Base-by-base conservation (phyloP, 2,888 invertebrate species). In the Formica aserva region DNA sequence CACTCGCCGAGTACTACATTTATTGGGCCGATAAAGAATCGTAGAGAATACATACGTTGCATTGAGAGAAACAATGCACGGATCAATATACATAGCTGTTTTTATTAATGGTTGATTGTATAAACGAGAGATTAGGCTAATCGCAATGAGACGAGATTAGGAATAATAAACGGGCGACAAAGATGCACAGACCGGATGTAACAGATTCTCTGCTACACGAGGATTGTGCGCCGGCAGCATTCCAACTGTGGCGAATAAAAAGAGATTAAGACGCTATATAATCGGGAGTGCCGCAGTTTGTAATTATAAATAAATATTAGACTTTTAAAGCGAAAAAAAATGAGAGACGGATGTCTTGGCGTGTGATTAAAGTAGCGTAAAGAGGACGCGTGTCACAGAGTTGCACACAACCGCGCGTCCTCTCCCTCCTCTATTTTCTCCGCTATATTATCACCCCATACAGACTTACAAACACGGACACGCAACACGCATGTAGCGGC, bases 231-330 rank as follows among this genome's bases (percentile, higher is more conserved):
- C 88, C 87, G 87, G 89, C 92, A 91, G 90, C 91, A 91, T 91
- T 90, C 89, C 86, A 84, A 86, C 32, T 66, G 69, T 60, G 76
- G 65, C 41, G 80, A 81, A 75, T 62, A 41, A 75, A 63, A 74
- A 83, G 85, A 84, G 72, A 63, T 84, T n/a, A 71, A 63, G 57
- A 82, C 67, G 69, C 62, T 77, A 78, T 82, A 84, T 66, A 71
- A 82, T 81, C 57, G 76, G 82, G 88, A 91, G 93, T 52, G n/a
- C 91, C 92, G 92, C n/a, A 52, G 52, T 52, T 91, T 91, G 91
- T 93, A 86, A 89, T 72, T 92, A 87, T 91, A 88, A 86, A 92
- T 90, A 90, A 92, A 92, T 92, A 93, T 92, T 91, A 91, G 87
- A 87, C 66, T 88, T 88, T 84, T 84, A 89, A 81, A 67, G 62